These are phyloP conservation scores for Drosophila helvetica DNA, from an alignment of 2,888 invertebrate genomes.

Conservation along the genomic window DNA sequence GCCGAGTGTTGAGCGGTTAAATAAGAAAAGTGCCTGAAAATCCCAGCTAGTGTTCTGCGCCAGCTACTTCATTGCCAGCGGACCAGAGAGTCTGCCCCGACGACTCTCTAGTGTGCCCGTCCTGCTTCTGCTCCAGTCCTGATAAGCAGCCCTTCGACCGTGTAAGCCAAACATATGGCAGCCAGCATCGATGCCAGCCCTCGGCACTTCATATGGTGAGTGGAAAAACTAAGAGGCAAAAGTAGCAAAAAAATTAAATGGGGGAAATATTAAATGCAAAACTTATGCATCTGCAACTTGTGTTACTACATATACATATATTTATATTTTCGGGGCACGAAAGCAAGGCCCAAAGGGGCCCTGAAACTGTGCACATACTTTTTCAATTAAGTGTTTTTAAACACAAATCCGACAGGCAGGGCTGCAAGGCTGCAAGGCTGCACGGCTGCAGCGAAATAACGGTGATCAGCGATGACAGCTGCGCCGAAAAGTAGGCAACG, in stretches of 20 bases:
- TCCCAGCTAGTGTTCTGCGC: conserved; percentile 73
- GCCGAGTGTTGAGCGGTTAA: conserved; percentile 80
- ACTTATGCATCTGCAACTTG: conserved; percentile 1
- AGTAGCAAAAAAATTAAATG: background rate
- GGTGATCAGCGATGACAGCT: conserved; percentile 16
- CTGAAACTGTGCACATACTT: background rate
- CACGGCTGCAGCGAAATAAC: background rate
- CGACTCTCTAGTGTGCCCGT: conserved; percentile 26
- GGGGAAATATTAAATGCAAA: conserved; percentile 4
- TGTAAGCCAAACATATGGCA: conserved; percentile 70
- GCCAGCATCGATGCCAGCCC: conserved; percentile 61
- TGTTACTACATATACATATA: too few relatives aligned
- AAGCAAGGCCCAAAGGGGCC: background rate
- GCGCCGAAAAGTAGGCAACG: conserved; percentile 12
- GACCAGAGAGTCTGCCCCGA: conserved; percentile 47
- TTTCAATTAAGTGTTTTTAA: background rate
- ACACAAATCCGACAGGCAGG: conserved; percentile 7
- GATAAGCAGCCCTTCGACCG: conserved; percentile 45
- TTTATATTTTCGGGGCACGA: background rate
- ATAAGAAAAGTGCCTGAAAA: conserved; percentile 76
- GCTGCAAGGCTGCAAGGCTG: background rate
- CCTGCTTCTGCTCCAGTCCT: conserved; percentile 25
- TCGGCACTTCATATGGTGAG: conserved; percentile 68
- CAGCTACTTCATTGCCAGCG: conserved; percentile 64
- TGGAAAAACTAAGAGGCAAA: conserved; percentile 22